A percentile compares a stretch with the other conserved stretches of the same genome.
phyloP scores from a whole-genome alignment of 2,797 vertebrate genomes.

The Margarornis squamiger region DNA sequence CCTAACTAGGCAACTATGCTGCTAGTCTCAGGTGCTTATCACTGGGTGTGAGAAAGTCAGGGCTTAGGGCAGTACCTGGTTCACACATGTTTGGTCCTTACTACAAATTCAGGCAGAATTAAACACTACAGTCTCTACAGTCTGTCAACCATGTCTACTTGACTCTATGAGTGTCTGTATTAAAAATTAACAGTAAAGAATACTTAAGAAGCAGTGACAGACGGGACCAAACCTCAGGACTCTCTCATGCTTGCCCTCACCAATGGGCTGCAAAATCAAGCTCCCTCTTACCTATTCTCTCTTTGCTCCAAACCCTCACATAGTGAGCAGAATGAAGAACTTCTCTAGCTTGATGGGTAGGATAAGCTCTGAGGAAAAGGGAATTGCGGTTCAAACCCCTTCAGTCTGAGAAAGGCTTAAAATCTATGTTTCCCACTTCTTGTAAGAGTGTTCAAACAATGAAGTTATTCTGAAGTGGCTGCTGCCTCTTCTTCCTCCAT shows the following conservation, averaged over 20 bases:
- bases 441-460: slow-evolving; percentile 69
- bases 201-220: slow-evolving; percentile 50
- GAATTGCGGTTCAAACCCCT: slow-evolving; percentile 56
- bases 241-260: slow-evolving; percentile 43
- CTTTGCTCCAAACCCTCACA: background rate
- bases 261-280: slow-evolving; percentile 59
- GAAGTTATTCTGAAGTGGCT: slow-evolving; percentile 68
- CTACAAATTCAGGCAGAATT: slow-evolving; percentile 19
- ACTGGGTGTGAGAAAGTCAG: background rate
- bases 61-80: background rate
- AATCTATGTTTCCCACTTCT: slow-evolving; percentile 67
- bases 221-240: slow-evolving; percentile 38
- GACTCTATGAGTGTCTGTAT: slow-evolving; percentile 10
- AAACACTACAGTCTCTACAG: background rate
- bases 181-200: slow-evolving; percentile 58
- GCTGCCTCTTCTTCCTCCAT: slow-evolving; percentile 61
- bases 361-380: slow-evolving; percentile 49
- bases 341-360: slow-evolving; percentile 44
- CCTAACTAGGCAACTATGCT: background rate
- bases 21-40: background rate
- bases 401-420: slow-evolving; percentile 64
- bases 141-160: background rate
- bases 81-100: background rate
- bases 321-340: slow-evolving; percentile 49
- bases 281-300: slow-evolving; percentile 53